Base-by-base conservation (phyloP, 2,797 vertebrate genomes). In the Lacerta bilineata region DNA sequence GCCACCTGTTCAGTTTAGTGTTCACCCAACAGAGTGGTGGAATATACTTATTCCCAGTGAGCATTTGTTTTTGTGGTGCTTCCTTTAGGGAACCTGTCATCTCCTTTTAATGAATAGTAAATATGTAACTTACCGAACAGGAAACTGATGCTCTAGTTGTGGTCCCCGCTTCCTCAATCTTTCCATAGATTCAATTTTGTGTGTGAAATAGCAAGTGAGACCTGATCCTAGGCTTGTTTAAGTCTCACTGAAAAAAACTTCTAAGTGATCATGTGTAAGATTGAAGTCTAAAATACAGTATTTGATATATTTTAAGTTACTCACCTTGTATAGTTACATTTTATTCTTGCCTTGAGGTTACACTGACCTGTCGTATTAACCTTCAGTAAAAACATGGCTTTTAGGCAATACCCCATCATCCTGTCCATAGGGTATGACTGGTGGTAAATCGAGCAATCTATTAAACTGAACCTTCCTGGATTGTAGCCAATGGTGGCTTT, bases 1-100 rank as follows among this genome's bases (percentile, higher is more conserved):
- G 91, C 43, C 66, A 85, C 3, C 39, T 81, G 23, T 92, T 92
- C 88, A 0, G 17, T 91, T 91, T 92, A n/a, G 8, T 90, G 86
- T 91, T 80, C 88, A 83, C 25, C 79, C 27, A 15, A 41, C 85
- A 75, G 89, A 39, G 61, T 82, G 82, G 27, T 87, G 8, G 39
- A 82, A 91, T 86, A 91, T 90, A 18, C 77, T 91, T 55, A 80
- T 90, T 87, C 3, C 59, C 78, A 46, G 64, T 85, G 29, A 2
- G 36, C 17, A 36, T 46, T 15, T 74, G 71, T 88, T 76, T 66
- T 10, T 15, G 25, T 7, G 0, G 74, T 89, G 11, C 59, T 92
- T 93, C 90, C 72, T 64, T 8, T 86, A 68, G 76, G 20, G 59
- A 90, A 77, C 77, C 79, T 87, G 39, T 2, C 82, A 86, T n/a